phyloP scores from a whole-genome alignment of 2,797 vertebrate species.

The Brachyalestes nurse region DNA sequence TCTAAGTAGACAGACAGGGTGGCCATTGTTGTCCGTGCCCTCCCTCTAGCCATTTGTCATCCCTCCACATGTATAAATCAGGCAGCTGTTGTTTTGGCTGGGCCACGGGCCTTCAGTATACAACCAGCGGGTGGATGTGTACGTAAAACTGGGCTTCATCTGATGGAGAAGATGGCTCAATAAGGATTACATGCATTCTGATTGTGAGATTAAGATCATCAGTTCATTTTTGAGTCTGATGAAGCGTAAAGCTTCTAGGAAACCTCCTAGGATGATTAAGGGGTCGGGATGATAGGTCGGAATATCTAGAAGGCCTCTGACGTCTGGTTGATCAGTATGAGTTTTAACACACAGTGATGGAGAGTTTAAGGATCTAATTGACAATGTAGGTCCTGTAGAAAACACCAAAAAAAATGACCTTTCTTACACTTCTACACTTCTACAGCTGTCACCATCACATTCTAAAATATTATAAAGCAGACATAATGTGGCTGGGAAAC shows the following conservation, averaged over 20 bases:
- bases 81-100: slow-evolving; percentile 53
- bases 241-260: slow-evolving; percentile 23
- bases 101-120: slow-evolving; percentile 6
- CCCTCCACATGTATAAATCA: slow-evolving; percentile 14
- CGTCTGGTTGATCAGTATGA: background rate
- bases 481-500: too few relatives aligned
- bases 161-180: slow-evolving; percentile 18
- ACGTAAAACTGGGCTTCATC: slow-evolving; percentile 5
- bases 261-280: slow-evolving; percentile 29
- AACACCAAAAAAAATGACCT: too few relatives aligned
- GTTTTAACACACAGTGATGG: background rate
- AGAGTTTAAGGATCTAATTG: background rate
- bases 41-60: slow-evolving; percentile 14
- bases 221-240: slow-evolving; percentile 30
- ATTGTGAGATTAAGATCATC: slow-evolving; percentile 54
- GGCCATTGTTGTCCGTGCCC: slow-evolving; percentile 28
- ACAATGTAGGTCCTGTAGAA: too few relatives aligned
- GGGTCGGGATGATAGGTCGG: background rate
- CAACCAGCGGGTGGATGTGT: slow-evolving; percentile 1
- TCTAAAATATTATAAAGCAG: too few relatives aligned
- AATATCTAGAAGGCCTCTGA: background rate
- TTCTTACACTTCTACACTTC: too few relatives aligned
- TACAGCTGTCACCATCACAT: too few relatives aligned
- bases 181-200: slow-evolving; percentile 38
- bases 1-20: slow-evolving; percentile 19